Evolutionary conservation across 1,140 invertebrate species (phyloP).

Genomic region (Papilio polyxenes): DNA sequence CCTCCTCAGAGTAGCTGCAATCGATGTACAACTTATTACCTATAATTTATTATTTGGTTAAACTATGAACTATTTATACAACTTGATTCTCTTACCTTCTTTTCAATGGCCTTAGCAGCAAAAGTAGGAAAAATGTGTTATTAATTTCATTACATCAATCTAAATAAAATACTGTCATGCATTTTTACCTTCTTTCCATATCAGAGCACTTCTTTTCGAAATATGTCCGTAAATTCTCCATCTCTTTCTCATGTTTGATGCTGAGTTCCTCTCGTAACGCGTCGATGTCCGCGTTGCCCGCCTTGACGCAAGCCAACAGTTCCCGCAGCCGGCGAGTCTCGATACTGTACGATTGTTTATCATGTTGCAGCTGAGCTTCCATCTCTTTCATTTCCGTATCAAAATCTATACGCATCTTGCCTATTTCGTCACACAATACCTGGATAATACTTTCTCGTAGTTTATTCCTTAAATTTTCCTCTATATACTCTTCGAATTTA

Average conservation of each 20-base stretch:
- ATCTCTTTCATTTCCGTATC: constrained; percentile 77
- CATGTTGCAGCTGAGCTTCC: constrained; percentile 67
- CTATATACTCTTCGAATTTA: constrained; percentile 69
- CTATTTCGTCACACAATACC: constrained; percentile 76
- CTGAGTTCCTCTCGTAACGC: constrained; percentile 82
- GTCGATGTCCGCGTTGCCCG: constrained; percentile 78
- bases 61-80: background rate
- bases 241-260: constrained; percentile 85
- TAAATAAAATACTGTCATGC: constrained; percentile 32
- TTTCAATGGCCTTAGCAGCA: constrained; percentile 52
- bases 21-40: background rate
- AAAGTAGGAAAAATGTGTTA: constrained; percentile 42
- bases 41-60: background rate
- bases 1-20: constrained; percentile 70
- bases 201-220: constrained; percentile 89
- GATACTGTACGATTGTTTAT: constrained; percentile 70
- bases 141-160: constrained; percentile 38
- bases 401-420: constrained; percentile 72
- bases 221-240: constrained; percentile 88
- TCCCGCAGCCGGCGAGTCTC: constrained; percentile 77
- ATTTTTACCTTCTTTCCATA: constrained; percentile 86
- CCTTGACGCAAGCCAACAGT: constrained; percentile 76
- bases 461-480: constrained; percentile 74
- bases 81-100: constrained; percentile 48
- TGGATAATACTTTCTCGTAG: constrained; percentile 80